These are phyloP conservation scores for Phalera bucephala DNA, from an alignment of 2,888 invertebrate species.

Conservation along the genomic window DNA sequence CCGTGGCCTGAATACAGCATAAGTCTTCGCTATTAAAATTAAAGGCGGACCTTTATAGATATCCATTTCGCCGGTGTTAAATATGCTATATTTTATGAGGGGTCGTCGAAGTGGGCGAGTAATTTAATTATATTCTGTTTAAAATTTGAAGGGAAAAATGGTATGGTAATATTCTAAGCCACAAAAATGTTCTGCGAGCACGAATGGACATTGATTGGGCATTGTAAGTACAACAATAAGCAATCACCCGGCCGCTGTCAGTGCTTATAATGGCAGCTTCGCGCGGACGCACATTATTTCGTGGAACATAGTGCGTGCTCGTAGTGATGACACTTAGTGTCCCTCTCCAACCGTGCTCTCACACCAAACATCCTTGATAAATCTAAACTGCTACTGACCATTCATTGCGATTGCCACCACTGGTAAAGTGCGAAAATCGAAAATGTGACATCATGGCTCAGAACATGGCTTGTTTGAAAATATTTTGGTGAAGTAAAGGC, in stretches of 20 bases:
- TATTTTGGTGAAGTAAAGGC: no score
- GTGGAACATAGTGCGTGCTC: constrained; percentile 35
- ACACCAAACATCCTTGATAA: no score
- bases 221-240: constrained; percentile 70
- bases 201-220: constrained; percentile 64
- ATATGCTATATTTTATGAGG: constrained; percentile 23
- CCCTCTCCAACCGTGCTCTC: background rate
- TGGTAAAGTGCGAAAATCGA: no score
- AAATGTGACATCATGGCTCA: no score
- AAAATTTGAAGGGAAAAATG: constrained; percentile 26
- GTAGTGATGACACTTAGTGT: constrained; percentile 14
- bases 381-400: no score
- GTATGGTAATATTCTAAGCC: constrained; percentile 36
- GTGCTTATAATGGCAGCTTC: constrained; percentile 49
- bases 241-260: constrained; percentile 54
- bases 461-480: no score
- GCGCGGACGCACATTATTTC: constrained; percentile 50
- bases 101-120: constrained; percentile 7
- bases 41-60: constrained; percentile 24
- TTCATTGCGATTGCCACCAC: no score
- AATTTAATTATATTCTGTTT: constrained; percentile 21
- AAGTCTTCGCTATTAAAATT: constrained; percentile 36
- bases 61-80: constrained; percentile 26
- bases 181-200: constrained; percentile 43
- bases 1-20: constrained; percentile 49